Evolutionary conservation across 2,113 vertebrate species (phyloP), one percentile per base, ranked within the genome.

Genomic region (Apistogramma diplotaenia): DNA sequence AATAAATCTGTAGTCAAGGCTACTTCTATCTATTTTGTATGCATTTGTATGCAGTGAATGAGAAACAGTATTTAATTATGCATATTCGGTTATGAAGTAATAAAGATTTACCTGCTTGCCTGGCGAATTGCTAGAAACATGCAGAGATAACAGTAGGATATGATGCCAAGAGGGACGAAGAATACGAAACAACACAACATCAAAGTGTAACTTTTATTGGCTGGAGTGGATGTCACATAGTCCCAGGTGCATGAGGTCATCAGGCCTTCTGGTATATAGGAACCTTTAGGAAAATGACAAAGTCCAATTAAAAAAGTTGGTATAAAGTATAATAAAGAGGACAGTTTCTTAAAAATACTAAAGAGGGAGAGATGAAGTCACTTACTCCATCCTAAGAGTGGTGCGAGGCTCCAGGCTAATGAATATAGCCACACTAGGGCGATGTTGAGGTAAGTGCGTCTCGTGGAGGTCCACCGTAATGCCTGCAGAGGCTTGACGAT

Each of bases 351-450:
- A 53, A 70, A 67, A 85, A 31, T 7, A 40, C 27, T 21, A 10
- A 43, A 8, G 4, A 49, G n/a, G 0, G 4, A 53, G 18, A 75
- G 18, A 71, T 18, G 15, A 23, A n/a, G 29, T 51, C 1, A 91
- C 97, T 96, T 95, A 99, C 98, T 99, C 98, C 97, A 99, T 83
- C 98, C 98, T 86, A 99, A 95, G 91, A 99, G 97, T 33, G 97
- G 97, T 0, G 97, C 97, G 7, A 99, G 95, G 75, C 97, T 99
- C 98, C 98, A 99, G 54, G 95, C 95, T 83, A 99, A 88, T 49
- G 97, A 96, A 71, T 99, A 98, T 56, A 98, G 82, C 97, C 97
- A 99, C 74, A 98, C 93, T 29, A 96, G 93, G 27, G 93, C 78
- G 81, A 99, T 96, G 73, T 96, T 95, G 74, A 96, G 59, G 1